Evolutionary conservation across 2,113 vertebrate species (phyloP).

Genomic region (Oreochromis tanganicae): DNA sequence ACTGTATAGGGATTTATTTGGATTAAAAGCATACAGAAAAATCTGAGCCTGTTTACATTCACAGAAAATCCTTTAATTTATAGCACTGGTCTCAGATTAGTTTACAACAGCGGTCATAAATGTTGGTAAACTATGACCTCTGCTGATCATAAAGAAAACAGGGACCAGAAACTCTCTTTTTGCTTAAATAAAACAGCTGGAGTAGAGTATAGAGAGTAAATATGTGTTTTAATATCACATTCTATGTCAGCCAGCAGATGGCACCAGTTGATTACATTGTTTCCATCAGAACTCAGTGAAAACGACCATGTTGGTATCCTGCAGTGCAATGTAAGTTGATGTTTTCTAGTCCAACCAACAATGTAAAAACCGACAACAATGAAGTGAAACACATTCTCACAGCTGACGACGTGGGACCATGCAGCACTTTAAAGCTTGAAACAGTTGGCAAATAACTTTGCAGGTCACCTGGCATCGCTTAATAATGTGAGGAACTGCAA

Average conservation of each 20-base stretch:
- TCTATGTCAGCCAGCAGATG: background rate
- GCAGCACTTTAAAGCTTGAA: background rate
- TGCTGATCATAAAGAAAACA: slow-evolving; percentile 10
- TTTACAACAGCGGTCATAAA: background rate
- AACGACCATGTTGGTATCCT: background rate
- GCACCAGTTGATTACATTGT: background rate
- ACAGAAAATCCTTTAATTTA: background rate
- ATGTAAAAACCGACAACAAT: background rate
- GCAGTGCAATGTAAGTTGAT: background rate
- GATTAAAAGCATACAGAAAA: background rate
- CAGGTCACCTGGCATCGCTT: background rate
- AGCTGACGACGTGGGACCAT: background rate
- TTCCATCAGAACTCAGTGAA: background rate
- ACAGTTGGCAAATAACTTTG: background rate
- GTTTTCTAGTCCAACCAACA: background rate
- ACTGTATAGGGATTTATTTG: background rate
- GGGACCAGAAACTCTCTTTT: background rate
- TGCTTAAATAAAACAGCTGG: background rate
- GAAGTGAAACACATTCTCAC: background rate
- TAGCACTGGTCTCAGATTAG: background rate
- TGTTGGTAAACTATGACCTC: slow-evolving; percentile 11
- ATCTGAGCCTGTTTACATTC: background rate
- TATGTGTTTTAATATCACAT: background rate
- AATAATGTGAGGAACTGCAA: background rate
- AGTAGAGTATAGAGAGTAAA: background rate